Conservation (phyloP, 2,888 invertebrate species). For the Icerya purchasi region DNA sequence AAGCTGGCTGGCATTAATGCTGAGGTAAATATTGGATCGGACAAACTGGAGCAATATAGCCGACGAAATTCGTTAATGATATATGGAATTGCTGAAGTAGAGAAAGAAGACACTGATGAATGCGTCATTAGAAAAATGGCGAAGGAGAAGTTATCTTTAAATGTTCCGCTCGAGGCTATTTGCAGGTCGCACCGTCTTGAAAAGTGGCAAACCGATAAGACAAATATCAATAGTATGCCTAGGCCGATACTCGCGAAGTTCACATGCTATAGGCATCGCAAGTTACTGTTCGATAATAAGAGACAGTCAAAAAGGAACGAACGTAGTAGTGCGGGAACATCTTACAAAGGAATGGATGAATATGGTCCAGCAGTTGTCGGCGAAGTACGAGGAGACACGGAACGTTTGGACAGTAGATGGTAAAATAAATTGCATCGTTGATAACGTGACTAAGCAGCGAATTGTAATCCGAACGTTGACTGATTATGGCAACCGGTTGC, state of each 20-base stretch:
- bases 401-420: too few relatives aligned
- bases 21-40: not conserved
- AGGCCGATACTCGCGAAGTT: not conserved
- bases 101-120: not conserved
- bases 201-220: not conserved
- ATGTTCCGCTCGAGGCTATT: not conserved
- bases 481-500: too few relatives aligned
- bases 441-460: too few relatives aligned
- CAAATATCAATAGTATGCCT: not conserved
- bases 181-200: not conserved
- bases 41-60: not conserved
- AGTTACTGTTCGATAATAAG: not conserved
- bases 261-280: not conserved
- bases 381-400: too few relatives aligned
- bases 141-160: not conserved
- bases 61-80: too few relatives aligned
- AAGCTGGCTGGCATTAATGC: not conserved
- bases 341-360: not conserved
- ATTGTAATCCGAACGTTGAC: too few relatives aligned
- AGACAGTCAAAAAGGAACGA: not conserved
- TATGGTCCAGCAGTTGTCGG: not conserved
- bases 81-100: not conserved
- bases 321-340: not conserved
- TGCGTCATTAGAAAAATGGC: not conserved
- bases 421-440: too few relatives aligned